phyloP scores from a whole-genome alignment of 2,113 vertebrate genomes.

The Coptodon bakossiorum region DNA sequence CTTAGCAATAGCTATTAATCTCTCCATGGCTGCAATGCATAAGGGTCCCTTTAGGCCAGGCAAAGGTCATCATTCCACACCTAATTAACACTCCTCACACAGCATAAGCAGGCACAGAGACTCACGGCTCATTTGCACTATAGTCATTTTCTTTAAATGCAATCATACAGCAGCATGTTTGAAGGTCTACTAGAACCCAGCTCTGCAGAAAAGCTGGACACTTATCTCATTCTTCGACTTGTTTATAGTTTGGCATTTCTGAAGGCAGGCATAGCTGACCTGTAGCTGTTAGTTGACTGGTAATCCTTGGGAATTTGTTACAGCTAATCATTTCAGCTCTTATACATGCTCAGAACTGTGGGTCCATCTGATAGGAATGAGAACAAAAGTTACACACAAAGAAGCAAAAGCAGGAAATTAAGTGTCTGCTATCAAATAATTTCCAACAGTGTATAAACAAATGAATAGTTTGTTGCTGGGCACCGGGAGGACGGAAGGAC shows the following conservation, averaged over 20 bases:
- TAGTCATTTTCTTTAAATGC: slow-evolving; percentile 5
- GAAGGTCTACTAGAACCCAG: slow-evolving; percentile 7
- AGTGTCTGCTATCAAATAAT: slow-evolving; percentile 9
- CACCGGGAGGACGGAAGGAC: slow-evolving; percentile 39
- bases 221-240: slow-evolving; percentile 63
- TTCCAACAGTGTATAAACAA: slow-evolving; percentile 41
- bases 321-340: slow-evolving; percentile 46
- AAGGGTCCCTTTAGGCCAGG: slow-evolving; percentile 36
- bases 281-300: slow-evolving; percentile 51
- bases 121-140: neutral
- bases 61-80: slow-evolving; percentile 61
- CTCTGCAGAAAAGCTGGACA: neutral
- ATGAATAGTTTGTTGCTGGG: slow-evolving; percentile 43
- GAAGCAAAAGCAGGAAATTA: slow-evolving; percentile 46
- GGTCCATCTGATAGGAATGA: slow-evolving; percentile 18
- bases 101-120: neutral
- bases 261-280: slow-evolving; percentile 40
- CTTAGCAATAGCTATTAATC: slow-evolving; percentile 61
- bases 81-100: slow-evolving; percentile 50
- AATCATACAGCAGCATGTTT: neutral
- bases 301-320: slow-evolving; percentile 55
- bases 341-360: slow-evolving; percentile 9
- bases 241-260: slow-evolving; percentile 58
- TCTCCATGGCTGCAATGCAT: slow-evolving; percentile 33
- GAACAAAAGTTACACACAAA: slow-evolving; percentile 21